Evolutionary conservation across 2,888 invertebrate species (phyloP), one percentile per base, ranked within the genome.

Genomic region (Cerceris ruficornis): DNA sequence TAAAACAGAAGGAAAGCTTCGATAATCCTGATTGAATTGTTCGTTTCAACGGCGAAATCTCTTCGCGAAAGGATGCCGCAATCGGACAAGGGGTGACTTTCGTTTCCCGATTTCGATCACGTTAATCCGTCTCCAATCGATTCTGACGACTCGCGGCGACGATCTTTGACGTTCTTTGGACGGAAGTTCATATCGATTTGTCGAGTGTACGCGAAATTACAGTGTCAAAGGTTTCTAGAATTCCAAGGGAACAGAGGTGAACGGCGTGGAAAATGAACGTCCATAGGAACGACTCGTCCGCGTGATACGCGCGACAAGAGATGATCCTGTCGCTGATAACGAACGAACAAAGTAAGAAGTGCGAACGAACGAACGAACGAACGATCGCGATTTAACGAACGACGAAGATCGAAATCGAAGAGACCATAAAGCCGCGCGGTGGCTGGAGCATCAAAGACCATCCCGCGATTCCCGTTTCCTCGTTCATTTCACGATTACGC

Each of bases 61-160:
- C 13, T 54, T 54, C 57, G 17, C 41, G 11, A 14, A 14, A 57
- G 8, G 6, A 58, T 69, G 75, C 50, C 60, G 41, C 61, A 58
- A 6, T 65, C 43, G 39, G 69, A 65, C 58, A 54, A 79, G 57
- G 66, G 58, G 58, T 77, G 78, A 72, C 62, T 41, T 6, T 41
- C 28, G 67, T 42, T 43, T 41, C 6, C 1, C 13, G 43, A 6
- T 13, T 11, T 6, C 7, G 54, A 42, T 43, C 59, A 11, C 11
- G n/a, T 64, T 39, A 49, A 70, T 55, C 54, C 46, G 64, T 50
- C 13, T 46, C 17, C 55, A 62, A 41, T 70, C 64, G 64, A 62
- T 62, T 28, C 14, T n/a, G 11, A 46, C 46, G 46, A 46, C 43
- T 14, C 54, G 41, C 7, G n/a, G n/a, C n/a, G n/a, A n/a, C n/a